Evolutionary conservation across 2,888 invertebrate species (phyloP), one percentile per base, ranked within the genome.

Genomic region (Cremastobaeus sp.): DNA sequence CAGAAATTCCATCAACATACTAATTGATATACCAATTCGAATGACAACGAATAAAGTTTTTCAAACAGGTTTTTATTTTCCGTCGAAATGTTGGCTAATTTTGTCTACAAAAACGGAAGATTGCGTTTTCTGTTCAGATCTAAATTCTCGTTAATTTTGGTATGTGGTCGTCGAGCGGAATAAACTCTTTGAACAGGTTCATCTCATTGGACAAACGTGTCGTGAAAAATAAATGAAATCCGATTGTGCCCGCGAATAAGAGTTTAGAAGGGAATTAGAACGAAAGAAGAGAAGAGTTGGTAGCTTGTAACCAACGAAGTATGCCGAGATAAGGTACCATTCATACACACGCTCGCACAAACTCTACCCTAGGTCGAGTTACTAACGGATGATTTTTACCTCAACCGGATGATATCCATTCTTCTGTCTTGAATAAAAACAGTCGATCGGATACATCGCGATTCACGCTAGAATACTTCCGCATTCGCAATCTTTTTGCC

Each of bases 221-320:
- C 75, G 75, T 79, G 79, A 82, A 81, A 83, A 81, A 81, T 80
- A 81, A 78, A 81, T 78, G 78, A 79, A 76, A 77, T 78, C 79
- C 78, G 79, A 79, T 78, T 76, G 74, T 71, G 77, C 76, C 71
- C 65, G 77, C 71, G 50, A 71, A 64, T 77, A 74, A 52, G 75
- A 71, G 54, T 69, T 66, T 59, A 45, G 54, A 62, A 12, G 34
- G 54, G 73, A 77, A 75, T 75, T 73, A 73, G 75, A 70, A 47
- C 64, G 47, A 68, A 50, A 59, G 62, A 50, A 65, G 64, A 17
- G 62, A 50, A 50, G 43, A 50, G 39, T 15, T 8, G n/a, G 12
- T 17, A 15, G 37, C 52, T 55, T 21, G 28, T 39, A 32, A 43
- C 17, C 52, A 68, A 17, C 43, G 34, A 60, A 60, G 68, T 69